These are phyloP conservation scores for Lacanobia oleracea DNA, from an alignment of 2,888 invertebrate genomes.

Conservation along the genomic window DNA sequence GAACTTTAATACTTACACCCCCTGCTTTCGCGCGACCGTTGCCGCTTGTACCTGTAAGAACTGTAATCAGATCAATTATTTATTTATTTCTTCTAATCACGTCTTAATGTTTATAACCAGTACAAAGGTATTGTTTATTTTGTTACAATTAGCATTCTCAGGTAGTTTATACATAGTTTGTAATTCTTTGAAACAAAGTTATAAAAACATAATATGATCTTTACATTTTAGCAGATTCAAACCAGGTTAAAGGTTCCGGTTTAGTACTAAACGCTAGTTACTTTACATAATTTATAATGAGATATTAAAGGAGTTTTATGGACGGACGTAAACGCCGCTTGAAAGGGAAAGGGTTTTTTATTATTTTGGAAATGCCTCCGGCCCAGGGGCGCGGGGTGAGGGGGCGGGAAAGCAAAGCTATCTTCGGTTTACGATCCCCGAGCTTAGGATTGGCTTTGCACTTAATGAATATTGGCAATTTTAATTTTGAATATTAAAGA, in stretches of 20 bases:
- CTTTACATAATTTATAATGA: constrained; percentile 69
- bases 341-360: constrained; percentile 66
- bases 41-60: neutral
- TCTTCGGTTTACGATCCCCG: constrained; percentile 63
- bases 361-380: constrained; percentile 67
- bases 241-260: constrained; percentile 26
- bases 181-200: neutral
- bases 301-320: constrained; percentile 67
- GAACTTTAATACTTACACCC: constrained; percentile 5
- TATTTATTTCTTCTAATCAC: neutral
- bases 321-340: constrained; percentile 60
- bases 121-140: neutral
- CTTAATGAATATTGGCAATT: constrained; percentile 61
- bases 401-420: constrained; percentile 64
- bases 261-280: constrained; percentile 45
- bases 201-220: constrained; percentile 5
- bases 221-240: constrained; percentile 3
- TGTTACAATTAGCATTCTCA: neutral
- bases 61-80: neutral
- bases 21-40: too few species aligned
- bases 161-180: constrained; percentile 4
- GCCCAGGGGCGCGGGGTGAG: constrained; percentile 54
- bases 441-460: constrained; percentile 59
- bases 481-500: constrained; percentile 48
- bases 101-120: neutral